Percentiles rank a stretch among this genome's conserved stretches.
phyloP scores from a whole-genome alignment of 2,888 invertebrate species.

The Macrophya annulata region DNA sequence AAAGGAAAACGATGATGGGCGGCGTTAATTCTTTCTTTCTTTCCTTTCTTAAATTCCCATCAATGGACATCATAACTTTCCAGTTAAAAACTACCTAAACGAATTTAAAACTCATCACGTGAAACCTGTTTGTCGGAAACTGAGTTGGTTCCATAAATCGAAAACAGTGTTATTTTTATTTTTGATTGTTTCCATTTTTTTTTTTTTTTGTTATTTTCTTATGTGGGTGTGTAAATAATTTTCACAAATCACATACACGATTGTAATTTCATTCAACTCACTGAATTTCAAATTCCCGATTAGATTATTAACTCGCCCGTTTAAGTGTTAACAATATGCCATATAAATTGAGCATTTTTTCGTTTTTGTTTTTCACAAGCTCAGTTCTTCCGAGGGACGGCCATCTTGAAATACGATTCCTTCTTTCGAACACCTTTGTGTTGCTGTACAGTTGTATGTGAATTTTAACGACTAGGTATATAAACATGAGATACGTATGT shows the following conservation, averaged over 20 bases:
- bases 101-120: constrained; percentile 23
- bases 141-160: neutral
- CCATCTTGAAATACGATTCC: constrained; percentile 11
- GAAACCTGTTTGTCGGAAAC: neutral
- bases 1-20: constrained; percentile 3
- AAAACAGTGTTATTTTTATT: neutral
- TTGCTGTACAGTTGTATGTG: neutral
- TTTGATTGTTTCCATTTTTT: no score
- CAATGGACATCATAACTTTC: constrained; percentile 23
- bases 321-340: neutral
- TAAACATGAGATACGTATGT: no score
- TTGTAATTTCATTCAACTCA: neutral
- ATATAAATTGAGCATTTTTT: neutral
- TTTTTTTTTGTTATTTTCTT: no score
- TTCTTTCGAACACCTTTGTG: neutral
- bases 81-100: neutral
- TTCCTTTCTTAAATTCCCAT: neutral
- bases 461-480: no score
- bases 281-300: neutral
- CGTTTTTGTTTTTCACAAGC: neutral
- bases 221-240: no score
- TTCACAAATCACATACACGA: neutral
- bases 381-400: neutral
- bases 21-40: neutral
- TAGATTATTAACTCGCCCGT: neutral